phyloP scores from a whole-genome alignment of 2,113 vertebrate genomes.

The Baryphthengus martii region DNA sequence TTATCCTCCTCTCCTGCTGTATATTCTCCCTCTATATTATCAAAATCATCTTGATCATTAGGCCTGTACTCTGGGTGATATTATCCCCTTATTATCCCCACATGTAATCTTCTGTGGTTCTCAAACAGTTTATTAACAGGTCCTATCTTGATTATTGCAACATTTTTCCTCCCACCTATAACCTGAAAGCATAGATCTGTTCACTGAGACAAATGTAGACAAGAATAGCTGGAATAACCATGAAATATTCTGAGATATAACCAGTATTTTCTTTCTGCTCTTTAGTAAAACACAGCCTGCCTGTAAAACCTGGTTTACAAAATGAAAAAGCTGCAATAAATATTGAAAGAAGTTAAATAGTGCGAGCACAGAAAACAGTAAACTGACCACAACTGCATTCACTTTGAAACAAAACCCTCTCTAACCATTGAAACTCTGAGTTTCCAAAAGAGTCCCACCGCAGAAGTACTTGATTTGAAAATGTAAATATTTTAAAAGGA shows the following conservation, averaged over 20 bases:
- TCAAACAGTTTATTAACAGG: background rate
- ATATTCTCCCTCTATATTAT: background rate
- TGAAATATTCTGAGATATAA: background rate
- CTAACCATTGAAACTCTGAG: background rate
- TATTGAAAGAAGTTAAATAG: background rate
- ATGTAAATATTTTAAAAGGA: background rate
- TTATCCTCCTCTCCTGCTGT: background rate
- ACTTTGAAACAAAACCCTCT: background rate
- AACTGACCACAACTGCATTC: background rate
- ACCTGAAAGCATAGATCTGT: background rate
- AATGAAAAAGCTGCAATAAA: background rate
- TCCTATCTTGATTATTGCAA: background rate
- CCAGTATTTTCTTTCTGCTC: background rate
- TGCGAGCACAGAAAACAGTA: background rate
- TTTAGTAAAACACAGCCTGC: background rate
- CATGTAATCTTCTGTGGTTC: background rate
- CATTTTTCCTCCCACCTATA: background rate
- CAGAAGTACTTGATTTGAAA: background rate
- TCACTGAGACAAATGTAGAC: background rate
- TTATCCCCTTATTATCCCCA: background rate
- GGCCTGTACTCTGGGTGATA: background rate
- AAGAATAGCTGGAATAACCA: background rate
- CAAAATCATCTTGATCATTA: background rate
- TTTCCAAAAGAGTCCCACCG: background rate
- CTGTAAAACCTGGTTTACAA: background rate